Evolutionary conservation across 1,140 invertebrate genomes (phyloP), one percentile per base, ranked within the genome.

Genomic region (Helicoverpa zea): DNA sequence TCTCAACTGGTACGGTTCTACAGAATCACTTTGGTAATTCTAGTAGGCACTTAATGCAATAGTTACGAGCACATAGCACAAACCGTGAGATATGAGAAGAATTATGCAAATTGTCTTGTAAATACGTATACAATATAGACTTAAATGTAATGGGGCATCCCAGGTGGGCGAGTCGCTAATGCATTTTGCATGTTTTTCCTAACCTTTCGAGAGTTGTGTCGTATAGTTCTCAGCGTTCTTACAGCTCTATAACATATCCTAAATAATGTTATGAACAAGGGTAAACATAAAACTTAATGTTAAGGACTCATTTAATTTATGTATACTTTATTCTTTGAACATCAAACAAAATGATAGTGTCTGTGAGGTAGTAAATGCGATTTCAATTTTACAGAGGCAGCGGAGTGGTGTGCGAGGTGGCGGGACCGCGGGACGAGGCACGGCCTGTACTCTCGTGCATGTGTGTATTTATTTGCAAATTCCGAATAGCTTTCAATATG

Each of bases 401-500:
- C 85, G 51, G 51, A 90, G 89, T 85, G 91, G 90, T 88, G 90
- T 87, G 89, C 84, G 84, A 88, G 89, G 90, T 88, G 88, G 88
- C 84, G 85, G 84, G 74, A 72, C 54, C 78, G 88, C 85, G 85
- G 82, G 74, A 70, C 54, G 78, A 59, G 61, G 52, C 75, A 83
- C 81, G 83, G 81, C 73, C 84, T 81, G 81, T 73, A 54, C 83
- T 85, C 86, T 81, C 84, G 81, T 87, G 88, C 93, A 90, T 94
- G 85, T 84, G 86, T 85, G 89, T 94, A 94, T 94, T 94, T 94
- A 94, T 94, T 94, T 94, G 92, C 90, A 90, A 94, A 93, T 94
- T 92, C 93, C 90, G 88, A 94, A 90, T 92, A 91, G 91, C 92
- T 94, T 93, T 95, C 92, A 95, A 93, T 94, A 93, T 93, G 91